phyloP scores from a whole-genome alignment of 2,113 vertebrate genomes.

The Oenanthe melanoleuca region DNA sequence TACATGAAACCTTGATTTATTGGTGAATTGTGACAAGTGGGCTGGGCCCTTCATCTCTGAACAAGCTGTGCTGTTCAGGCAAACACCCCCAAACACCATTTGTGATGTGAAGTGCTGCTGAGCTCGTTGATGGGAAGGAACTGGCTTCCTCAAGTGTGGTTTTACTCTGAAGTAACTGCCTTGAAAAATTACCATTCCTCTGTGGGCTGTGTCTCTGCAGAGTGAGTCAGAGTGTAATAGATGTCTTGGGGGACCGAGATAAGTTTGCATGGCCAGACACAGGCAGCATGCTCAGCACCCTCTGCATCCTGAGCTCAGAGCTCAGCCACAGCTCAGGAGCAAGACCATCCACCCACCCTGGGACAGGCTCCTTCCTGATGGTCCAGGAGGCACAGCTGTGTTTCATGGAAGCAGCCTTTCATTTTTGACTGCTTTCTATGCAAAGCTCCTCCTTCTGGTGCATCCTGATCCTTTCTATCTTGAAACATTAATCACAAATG shows the following conservation, averaged over 20 bases:
- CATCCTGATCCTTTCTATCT: not conserved
- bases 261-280: not conserved
- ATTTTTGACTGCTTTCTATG: not conserved
- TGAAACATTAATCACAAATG: not conserved
- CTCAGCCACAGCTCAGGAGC: fast-evolving
- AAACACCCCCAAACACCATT: not conserved
- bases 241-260: not conserved
- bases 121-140: not conserved
- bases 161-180: not conserved
- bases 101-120: not conserved
- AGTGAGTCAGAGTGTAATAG: not conserved
- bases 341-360: not conserved
- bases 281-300: not conserved
- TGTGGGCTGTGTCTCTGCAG: fast-evolving
- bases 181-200: not conserved
- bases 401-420: not conserved
- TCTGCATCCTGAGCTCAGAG: not conserved
- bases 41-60: not conserved
- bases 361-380: fast-evolving
- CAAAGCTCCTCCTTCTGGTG: not conserved
- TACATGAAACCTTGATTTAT: not conserved
- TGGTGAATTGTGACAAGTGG: not conserved
- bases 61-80: not conserved
- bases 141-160: not conserved
- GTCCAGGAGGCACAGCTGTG: not conserved